Evolutionary conservation across 2,113 vertebrate species (phyloP).

Genomic region (Microtus oregoni): DNA sequence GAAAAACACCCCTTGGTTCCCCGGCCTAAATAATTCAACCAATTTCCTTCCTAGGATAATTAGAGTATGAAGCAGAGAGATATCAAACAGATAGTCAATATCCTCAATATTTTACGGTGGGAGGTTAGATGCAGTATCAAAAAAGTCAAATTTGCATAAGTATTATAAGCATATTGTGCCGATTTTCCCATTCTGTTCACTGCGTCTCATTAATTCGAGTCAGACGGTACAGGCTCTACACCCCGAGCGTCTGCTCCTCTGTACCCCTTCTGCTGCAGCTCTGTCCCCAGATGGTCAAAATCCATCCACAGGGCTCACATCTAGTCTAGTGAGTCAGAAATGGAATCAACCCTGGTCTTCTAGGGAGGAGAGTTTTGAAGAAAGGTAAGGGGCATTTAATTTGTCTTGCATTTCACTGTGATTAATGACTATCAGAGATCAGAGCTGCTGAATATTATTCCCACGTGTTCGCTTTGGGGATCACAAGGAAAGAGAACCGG

Average conservation of each 20-base stretch:
- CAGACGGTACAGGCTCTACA: constrained; percentile 32
- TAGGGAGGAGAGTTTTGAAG: neutral
- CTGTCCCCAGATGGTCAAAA: constrained; percentile 17
- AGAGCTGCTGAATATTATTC: neutral
- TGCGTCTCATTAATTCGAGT: constrained; percentile 61
- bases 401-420: neutral
- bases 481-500: neutral
- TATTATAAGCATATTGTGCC: constrained; percentile 58
- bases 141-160: constrained; percentile 64
- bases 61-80: neutral
- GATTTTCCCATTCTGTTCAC: constrained; percentile 64
- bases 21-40: neutral
- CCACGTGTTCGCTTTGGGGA: neutral
- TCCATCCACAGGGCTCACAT: neutral
- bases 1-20: neutral
- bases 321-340: neutral
- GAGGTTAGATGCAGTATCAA: neutral
- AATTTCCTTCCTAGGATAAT: neutral
- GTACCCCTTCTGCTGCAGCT: neutral
- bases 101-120: constrained; percentile 1
- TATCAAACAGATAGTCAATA: constrained; percentile 21
- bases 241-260: constrained; percentile 11
- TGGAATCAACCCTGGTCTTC: neutral
- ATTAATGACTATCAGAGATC: neutral
- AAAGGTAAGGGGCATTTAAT: neutral